These are phyloP conservation scores for Otis tarda DNA, from an alignment of 2,113 vertebrate species.

Conservation along the genomic window DNA sequence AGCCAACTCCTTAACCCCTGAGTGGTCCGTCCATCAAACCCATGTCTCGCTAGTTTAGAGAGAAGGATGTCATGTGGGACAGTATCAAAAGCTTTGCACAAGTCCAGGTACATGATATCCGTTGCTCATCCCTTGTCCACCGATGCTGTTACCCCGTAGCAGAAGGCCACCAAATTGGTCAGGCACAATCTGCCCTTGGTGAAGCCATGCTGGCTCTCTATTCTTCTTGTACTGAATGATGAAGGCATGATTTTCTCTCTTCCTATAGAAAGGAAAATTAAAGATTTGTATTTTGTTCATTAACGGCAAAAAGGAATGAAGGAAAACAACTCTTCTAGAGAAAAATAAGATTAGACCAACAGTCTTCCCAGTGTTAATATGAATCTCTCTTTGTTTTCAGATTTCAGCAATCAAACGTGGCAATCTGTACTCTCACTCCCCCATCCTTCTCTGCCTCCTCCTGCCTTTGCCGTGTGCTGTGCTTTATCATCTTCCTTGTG, in stretches of 20 bases:
- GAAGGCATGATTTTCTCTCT: neutral
- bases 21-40: too few species aligned
- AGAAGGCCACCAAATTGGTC: too few species aligned
- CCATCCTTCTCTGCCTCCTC: neutral
- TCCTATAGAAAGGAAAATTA: neutral
- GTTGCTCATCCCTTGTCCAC: too few species aligned
- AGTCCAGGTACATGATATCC: too few species aligned
- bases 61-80: too few species aligned
- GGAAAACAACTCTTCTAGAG: neutral
- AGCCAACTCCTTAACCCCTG: too few species aligned
- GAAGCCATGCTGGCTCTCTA: too few species aligned
- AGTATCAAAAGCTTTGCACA: too few species aligned
- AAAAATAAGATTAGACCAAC: neutral
- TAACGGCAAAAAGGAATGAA: neutral
- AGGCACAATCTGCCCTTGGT: too few species aligned
- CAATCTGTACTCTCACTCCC: neutral
- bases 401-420: neutral
- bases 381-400: neutral
- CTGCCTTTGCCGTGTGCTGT: neutral
- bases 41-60: too few species aligned
- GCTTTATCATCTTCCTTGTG: neutral
- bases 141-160: too few species aligned
- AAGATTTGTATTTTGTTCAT: neutral
- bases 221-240: too few species aligned
- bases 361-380: neutral